Evolutionary conservation across 2,113 vertebrate species (phyloP).

Genomic region (Myodes glareolus): DNA sequence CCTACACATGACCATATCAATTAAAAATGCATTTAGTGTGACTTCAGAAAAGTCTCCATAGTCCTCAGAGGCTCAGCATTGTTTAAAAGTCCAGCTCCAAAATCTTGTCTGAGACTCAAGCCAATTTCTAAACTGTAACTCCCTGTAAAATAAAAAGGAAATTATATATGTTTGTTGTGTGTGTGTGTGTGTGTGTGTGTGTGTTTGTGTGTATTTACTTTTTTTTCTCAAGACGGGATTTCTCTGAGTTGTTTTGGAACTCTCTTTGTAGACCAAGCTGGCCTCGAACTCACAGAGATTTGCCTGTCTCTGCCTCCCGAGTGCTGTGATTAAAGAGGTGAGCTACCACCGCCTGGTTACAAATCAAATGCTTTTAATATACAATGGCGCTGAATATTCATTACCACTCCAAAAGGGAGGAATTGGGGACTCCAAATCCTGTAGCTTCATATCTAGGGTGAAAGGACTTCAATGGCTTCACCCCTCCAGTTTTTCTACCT

Average conservation of each 20-base stretch:
- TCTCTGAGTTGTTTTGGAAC: background rate
- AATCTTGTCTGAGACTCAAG: background rate
- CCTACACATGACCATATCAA: background rate
- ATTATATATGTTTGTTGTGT: too few species aligned
- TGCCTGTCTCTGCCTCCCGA: background rate
- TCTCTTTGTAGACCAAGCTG: background rate
- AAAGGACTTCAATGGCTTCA: too few species aligned
- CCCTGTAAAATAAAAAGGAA: background rate
- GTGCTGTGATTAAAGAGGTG: background rate
- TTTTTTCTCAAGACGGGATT: background rate
- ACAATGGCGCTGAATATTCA: background rate
- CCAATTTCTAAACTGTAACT: background rate
- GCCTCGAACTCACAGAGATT: background rate
- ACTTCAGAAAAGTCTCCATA: background rate
- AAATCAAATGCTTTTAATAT: background rate
- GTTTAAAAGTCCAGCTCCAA: background rate
- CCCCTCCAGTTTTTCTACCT: background rate
- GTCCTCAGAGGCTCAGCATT: background rate
- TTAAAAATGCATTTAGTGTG: background rate
- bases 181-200: too few species aligned
- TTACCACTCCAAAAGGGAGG: background rate
- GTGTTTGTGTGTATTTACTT: too few species aligned
- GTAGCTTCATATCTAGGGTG: background rate
- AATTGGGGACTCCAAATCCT: background rate
- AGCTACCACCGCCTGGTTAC: background rate